A percentile compares a stretch with the other conserved stretches of the same genome.
phyloP scores from a whole-genome alignment of 2,797 vertebrate genomes.

The Spinus pinus region DNA sequence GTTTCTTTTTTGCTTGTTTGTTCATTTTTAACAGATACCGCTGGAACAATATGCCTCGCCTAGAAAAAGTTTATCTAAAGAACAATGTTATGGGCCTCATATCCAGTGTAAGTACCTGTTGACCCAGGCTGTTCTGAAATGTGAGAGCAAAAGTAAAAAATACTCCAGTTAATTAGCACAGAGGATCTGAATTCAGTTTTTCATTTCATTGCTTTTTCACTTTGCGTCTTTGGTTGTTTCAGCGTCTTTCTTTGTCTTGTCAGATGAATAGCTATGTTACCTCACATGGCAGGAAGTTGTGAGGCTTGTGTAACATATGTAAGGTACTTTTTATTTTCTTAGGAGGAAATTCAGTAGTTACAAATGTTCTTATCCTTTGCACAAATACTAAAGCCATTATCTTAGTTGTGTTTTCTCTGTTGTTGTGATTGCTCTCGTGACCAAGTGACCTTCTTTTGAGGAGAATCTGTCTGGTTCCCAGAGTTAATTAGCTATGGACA shows the following conservation, averaged over 20 bases:
- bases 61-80: slow-evolving; percentile 92
- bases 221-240: not conserved
- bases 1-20: not conserved
- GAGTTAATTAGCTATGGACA: not conserved
- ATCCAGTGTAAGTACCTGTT: slow-evolving; percentile 80
- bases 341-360: not conserved
- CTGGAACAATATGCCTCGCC: slow-evolving; percentile 92
- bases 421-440: fast-evolving
- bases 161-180: not conserved
- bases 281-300: not conserved
- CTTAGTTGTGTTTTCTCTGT: not conserved
- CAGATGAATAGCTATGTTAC: not conserved
- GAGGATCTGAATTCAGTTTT: not conserved
- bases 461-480: not conserved
- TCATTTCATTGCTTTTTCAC: not conserved
- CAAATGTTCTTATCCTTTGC: not conserved
- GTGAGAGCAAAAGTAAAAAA: not conserved
- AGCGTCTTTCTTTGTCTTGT: not conserved
- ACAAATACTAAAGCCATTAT: not conserved
- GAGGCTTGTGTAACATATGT: not conserved
- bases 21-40: slow-evolving; percentile 80
- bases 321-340: not conserved
- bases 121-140: not conserved
- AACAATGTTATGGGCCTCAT: slow-evolving; percentile 92
- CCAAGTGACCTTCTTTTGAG: not conserved